Base-by-base conservation (phyloP, 2,888 invertebrate genomes). In the Xestia ashworthii region DNA sequence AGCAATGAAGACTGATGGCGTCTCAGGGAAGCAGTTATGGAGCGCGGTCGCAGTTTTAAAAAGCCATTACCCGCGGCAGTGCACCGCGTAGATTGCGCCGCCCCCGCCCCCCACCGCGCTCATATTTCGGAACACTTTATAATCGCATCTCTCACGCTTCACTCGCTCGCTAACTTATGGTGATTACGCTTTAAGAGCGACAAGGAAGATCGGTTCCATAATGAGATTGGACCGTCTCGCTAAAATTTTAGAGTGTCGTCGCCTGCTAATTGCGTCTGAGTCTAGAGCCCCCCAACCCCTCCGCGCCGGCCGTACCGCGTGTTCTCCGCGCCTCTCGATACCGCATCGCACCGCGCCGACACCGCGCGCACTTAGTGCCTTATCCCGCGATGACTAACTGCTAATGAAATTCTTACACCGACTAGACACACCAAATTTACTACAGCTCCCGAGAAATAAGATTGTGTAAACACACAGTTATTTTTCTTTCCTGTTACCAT, bases 21-120 rank as follows among this genome's bases (percentile, higher is more conserved):
- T 96, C 95, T 95, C 95, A 94, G 94, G 92, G 92, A 95, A 96
- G 96, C 95, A 94, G 95, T 95, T 95, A 96, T 95, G 96, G 96
- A 96, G 96, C 97, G 95, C 95, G 96, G 96, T 96, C 97, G 97
- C 95, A 96, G 96, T 96, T 96, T 96, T 96, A 96, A 96, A 96
- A 96, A 96, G 95, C 96, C 95, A 96, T 96, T 96, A 96, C 95
- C 93, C 93, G 94, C 92, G 93, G 95, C 95, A 93, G 91, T 96
- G 96, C 95, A 95, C 93, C 95, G 93, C 95, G 93, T 93, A 96
- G 95, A 96, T 96, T 95, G 96, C 82, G 82, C 90, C 82, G 77
- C 90, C 89, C 87, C 90, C 87, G 81, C 87, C 91, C 89, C 88
- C 89, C 90, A 89, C 90, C 91, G 91, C 90, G 93, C 93, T 95